Percentiles rank a stretch among this genome's conserved stretches.
Evolutionary conservation across 35 echinoderm and acorn worm species (phyloP).

Genomic region (Heliocidaris erythrogramma): DNA sequence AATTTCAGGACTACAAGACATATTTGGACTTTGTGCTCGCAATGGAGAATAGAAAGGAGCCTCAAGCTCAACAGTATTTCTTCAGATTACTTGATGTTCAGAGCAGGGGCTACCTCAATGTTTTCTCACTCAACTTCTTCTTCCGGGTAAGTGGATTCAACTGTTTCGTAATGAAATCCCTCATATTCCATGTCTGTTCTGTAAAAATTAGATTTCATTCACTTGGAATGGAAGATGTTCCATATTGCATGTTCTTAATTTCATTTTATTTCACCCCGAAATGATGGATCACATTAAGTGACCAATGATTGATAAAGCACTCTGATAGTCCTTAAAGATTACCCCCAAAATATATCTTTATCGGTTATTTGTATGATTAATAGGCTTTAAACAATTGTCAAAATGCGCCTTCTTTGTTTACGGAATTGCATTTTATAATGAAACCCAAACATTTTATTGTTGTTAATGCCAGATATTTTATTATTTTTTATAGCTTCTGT

Average conservation of each 20-base stretch:
- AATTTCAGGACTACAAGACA: constrained; percentile 90
- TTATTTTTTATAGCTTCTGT: neutral
- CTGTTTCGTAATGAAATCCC: neutral
- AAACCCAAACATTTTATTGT: neutral
- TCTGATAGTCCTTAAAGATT: too few relatives aligned
- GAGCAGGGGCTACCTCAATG: constrained; percentile 91
- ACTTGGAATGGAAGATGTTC: neutral
- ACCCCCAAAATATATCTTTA: too few relatives aligned
- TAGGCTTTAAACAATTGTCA: too few relatives aligned
- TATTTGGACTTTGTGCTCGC: constrained; percentile 99
- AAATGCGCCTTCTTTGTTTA: neutral
- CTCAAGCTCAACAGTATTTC: constrained; percentile 94
- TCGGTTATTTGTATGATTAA: too few relatives aligned
- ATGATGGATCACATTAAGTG: too few relatives aligned
- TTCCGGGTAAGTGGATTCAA: constrained; percentile 79
- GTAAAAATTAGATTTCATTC: neutral
- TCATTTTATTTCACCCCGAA: too few relatives aligned
- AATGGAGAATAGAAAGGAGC: constrained; percentile 96
- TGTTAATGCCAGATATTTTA: neutral
- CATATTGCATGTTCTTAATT: too few relatives aligned
- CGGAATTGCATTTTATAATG: neutral
- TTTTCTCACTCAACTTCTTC: constrained; percentile 98
- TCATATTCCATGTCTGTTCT: neutral
- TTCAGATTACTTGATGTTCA: constrained; percentile 94
- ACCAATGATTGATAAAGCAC: too few relatives aligned